Conservation (phyloP, 2,113 vertebrate species). For the Saccopteryx bilineata region DNA sequence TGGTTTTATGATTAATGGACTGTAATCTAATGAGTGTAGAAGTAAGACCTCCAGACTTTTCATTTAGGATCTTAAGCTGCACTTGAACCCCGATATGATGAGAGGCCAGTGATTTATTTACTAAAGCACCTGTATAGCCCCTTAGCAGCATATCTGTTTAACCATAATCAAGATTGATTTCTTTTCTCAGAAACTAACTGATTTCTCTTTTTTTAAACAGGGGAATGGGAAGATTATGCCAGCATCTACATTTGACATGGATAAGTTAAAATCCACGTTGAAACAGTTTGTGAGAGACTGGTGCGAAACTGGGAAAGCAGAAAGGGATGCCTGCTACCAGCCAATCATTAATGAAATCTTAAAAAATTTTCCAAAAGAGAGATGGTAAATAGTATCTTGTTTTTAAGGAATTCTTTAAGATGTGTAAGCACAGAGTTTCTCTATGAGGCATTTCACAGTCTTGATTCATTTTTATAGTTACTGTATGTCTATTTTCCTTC, state of each 20-base stretch:
- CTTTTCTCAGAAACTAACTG: constrained; percentile 69
- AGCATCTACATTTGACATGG: constrained; percentile 99
- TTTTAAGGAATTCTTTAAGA: constrained; percentile 65
- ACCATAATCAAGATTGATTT: constrained; percentile 20
- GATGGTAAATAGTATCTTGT: constrained; percentile 91
- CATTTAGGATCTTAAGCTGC: constrained; percentile 58
- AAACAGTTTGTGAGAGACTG: constrained; percentile 99
- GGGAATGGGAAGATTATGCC: constrained; percentile 91
- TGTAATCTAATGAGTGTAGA: constrained; percentile 5
- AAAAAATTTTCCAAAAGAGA: constrained; percentile 95
- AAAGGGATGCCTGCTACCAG: constrained; percentile 96
- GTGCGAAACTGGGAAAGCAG: constrained; percentile 95
- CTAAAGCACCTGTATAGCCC: not conserved
- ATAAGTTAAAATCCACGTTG: constrained; percentile 99
- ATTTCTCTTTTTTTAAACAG: constrained; percentile 82
- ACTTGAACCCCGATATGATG: constrained; percentile 45
- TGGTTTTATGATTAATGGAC: constrained; percentile 65
- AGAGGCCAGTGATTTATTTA: constrained; percentile 66
- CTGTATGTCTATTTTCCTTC: constrained; percentile 38
- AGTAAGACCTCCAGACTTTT: constrained; percentile 61
- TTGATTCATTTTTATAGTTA: constrained; percentile 50
- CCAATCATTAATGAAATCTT: constrained; percentile 97
- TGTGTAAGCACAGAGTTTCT: constrained; percentile 50
- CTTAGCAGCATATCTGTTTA: constrained; percentile 34
- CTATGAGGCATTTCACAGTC: constrained; percentile 33